Evolutionary conservation across 2,888 invertebrate genomes (phyloP).

Genomic region (Xestia xanthographa): DNA sequence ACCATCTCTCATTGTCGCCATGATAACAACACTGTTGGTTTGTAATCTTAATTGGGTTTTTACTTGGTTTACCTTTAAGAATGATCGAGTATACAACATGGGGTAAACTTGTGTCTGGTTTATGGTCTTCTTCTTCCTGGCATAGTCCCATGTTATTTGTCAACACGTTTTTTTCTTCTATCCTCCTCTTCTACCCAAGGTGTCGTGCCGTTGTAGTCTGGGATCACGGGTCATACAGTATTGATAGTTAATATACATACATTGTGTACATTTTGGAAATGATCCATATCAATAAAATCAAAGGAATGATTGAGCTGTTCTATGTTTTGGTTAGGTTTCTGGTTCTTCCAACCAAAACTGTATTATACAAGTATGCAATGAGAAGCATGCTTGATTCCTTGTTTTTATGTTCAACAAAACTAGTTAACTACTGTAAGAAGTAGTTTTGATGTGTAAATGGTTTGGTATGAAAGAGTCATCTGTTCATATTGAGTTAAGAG

Average conservation of each 20-base stretch:
- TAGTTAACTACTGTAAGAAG: neutral
- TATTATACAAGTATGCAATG: too few species aligned
- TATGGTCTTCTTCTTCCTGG: too few species aligned
- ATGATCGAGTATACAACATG: neutral
- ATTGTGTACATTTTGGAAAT: neutral
- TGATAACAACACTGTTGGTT: slow-evolving; percentile 11
- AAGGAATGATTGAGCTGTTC: too few species aligned
- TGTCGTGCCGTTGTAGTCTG: too few species aligned
- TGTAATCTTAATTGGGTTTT: slow-evolving; percentile 13
- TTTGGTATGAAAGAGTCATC: neutral
- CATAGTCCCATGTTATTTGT: too few species aligned
- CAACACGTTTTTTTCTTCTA: too few species aligned
- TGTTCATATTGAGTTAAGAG: neutral
- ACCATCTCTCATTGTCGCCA: slow-evolving; percentile 1
- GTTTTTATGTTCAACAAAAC: neutral
- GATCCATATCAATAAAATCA: too few species aligned
- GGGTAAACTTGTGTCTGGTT: neutral
- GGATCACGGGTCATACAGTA: neutral
- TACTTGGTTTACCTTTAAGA: slow-evolving; percentile 32
- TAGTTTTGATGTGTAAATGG: neutral
- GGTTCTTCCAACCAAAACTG: neutral
- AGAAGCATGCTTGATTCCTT: neutral
- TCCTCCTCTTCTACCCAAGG: too few species aligned
- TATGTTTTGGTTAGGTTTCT: neutral
- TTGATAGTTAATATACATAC: neutral